Evolutionary conservation across 2,888 invertebrate genomes (phyloP), one percentile per base, ranked within the genome.

Genomic region (Ichneumoninae sp.): DNA sequence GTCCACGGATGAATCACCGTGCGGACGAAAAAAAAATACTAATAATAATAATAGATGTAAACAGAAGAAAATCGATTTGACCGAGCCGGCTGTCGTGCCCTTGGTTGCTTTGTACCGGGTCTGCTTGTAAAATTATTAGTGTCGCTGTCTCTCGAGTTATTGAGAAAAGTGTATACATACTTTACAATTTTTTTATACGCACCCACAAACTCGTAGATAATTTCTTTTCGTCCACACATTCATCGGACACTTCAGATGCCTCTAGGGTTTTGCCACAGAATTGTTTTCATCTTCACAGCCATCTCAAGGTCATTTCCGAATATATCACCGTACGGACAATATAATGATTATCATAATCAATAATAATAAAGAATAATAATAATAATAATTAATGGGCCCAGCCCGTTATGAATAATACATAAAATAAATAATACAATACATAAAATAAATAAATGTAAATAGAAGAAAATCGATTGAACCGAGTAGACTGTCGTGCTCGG

Each of bases 211-310:
- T 73, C 16, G 16, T 57, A 54, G 8, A 54, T 19, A 54, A 26
- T 26, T 26, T 26, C 1, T 1, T 26, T 30, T 63, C 50, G 8
- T 13, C 66, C 63, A 52, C 52, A 63, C 63, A 16, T 77, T 69
- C 44, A 77, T 65, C n/a, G 33, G 26, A 22, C 19, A 16, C 3
- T 63, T 33, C 50, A 66, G 44, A 57, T 47, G 54, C 19, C 40
- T 44, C 2, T 44, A 74, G 33, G 74, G 75, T 77, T 77, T 65
- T 52, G 63, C 33, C 19, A 50, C 30, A 16, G 13, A 30, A 70
- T 47, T 44, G 22, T 60, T 22, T 47, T 22, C n/a, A 30, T 26
- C 26, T 26, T 84, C 77, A 81, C 73, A 68, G 77, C 74, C 70
- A 71, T 85, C 13, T 52, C 52, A 52, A n/a, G 13, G 30, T 70